A percentile compares a stretch with the other conserved stretches of the same genome.
Conservation (phyloP, 2,888 invertebrate species). For the Cheilosia vernalis region DNA sequence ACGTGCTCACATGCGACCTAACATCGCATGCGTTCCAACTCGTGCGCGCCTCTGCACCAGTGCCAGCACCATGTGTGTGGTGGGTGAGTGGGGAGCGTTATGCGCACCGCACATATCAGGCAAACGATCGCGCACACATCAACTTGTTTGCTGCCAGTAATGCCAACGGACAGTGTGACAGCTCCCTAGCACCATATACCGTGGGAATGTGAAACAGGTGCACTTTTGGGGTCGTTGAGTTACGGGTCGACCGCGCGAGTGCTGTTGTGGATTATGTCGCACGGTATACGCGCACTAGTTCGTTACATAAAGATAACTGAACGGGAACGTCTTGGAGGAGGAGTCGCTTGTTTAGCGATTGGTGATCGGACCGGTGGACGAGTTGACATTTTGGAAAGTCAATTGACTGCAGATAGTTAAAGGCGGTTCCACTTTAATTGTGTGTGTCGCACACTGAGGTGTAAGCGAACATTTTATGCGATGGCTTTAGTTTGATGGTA, state of each 20-base stretch:
- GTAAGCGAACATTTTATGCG: too few species aligned
- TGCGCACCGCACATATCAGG: constrained; percentile 68
- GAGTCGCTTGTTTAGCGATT: constrained; percentile 13
- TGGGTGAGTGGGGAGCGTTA: constrained; percentile 10
- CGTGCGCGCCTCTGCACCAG: constrained; percentile 73
- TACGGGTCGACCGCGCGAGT: constrained; percentile 47
- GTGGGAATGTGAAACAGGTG: constrained; percentile 76
- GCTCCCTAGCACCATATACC: constrained; percentile 73
- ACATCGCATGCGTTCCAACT: constrained; percentile 77
- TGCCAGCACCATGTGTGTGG: constrained; percentile 39
- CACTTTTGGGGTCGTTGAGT: constrained; percentile 73
- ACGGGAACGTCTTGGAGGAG: constrained; percentile 18
- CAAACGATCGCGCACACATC: constrained; percentile 73
- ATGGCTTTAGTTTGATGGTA: too few species aligned
- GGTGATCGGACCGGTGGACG: constrained; percentile 26
- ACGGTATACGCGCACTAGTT: constrained; percentile 6
- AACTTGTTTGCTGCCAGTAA: constrained; percentile 70
- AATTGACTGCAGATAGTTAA: neutral
- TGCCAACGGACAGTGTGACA: constrained; percentile 70
- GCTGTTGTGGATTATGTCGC: neutral
- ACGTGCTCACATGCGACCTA: constrained; percentile 69
- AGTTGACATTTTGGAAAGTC: constrained; percentile 31
- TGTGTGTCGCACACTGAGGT: too few species aligned
- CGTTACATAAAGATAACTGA: constrained; percentile 16
- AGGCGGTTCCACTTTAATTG: constrained; percentile 4